A percentile compares a stretch with the other conserved stretches of the same genome.
Conservation (phyloP, 2,113 vertebrate species). For the Syrrhaptes paradoxus region DNA sequence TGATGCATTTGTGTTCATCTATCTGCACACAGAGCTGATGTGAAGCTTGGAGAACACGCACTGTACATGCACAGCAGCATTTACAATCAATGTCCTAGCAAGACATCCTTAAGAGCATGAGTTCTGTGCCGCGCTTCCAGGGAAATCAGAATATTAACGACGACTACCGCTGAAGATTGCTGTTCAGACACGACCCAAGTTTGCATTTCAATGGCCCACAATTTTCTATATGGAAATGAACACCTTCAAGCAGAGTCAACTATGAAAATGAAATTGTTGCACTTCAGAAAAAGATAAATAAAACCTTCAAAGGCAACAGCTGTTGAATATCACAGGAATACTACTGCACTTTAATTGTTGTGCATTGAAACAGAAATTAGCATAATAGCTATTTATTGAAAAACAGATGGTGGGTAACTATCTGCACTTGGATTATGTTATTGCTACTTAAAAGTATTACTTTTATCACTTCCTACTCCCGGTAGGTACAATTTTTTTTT, state of each 20-base stretch:
- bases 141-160: conserved; percentile 5
- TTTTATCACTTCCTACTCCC: background rate
- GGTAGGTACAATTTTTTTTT: background rate
- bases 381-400: conserved; percentile 51
- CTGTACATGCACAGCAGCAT: rapidly evolving
- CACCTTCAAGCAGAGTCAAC: conserved; percentile 32
- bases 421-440: background rate
- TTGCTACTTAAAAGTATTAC: background rate
- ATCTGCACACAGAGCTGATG: background rate
- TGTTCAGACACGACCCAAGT: background rate
- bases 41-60: background rate
- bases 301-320: conserved; percentile 62
- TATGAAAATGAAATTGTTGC: conserved; percentile 30
- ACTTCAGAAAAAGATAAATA: conserved; percentile 52
- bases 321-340: conserved; percentile 43
- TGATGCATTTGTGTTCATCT: background rate
- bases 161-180: background rate
- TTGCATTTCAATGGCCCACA: conserved; percentile 47
- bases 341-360: conserved; percentile 13
- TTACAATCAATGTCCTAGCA: background rate
- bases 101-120: background rate
- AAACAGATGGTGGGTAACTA: conserved; percentile 55
- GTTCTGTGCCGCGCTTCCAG: background rate
- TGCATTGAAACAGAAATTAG: conserved; percentile 35
- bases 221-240: background rate